Evolutionary conservation across 37 sponge, comb jelly and placozoan species (phyloP), one percentile per base, ranked within the genome.

Genomic region (Tethya wilhelma): DNA sequence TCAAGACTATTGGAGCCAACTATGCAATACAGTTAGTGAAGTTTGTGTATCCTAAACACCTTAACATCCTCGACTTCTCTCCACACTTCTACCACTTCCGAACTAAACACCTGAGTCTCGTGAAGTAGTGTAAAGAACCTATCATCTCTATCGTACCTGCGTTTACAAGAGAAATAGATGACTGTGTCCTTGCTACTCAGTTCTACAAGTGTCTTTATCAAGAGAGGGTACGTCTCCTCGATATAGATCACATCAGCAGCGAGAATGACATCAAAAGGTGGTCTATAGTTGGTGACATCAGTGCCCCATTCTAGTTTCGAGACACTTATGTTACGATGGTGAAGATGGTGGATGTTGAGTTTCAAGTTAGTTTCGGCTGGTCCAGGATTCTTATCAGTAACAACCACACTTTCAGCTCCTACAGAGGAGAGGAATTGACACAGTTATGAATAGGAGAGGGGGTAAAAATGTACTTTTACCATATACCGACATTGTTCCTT

Each of bases 241-340:
- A 78, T 68, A 59, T 92, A 92, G 17, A 92, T 46, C 8, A 92
- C 82, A 80, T 92, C 93, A 23, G 93, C 88, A 4, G 90, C 93
- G 2, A 92, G 72, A 12, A 92, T 55, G 34, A 92, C 59, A 41
- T 92, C 93, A 64, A 29, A 83, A 1, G 79, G 84, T 44, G 84
- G 66, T 2, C 32, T n/a, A 44, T 75, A 70, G 25, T 5, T 0
- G 17, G 79, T 31, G 1, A 59, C 38, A 22, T 77, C 46, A 0
- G 28, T 42, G 0, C 86, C 91, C 91, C 91, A 90, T 26, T 57
- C 81, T 26, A 86, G 63, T 55, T 80, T n/a, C 23, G 56, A 38
- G 19, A 86, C 71, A 42, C 34, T 41, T 0, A 92, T 72, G 45
- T 31, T 69, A 12, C 44, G 46, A 23, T 43, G 56, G 20, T 37